Conservation (phyloP, 2,888 invertebrate genomes). For the Axea sp. region DNA sequence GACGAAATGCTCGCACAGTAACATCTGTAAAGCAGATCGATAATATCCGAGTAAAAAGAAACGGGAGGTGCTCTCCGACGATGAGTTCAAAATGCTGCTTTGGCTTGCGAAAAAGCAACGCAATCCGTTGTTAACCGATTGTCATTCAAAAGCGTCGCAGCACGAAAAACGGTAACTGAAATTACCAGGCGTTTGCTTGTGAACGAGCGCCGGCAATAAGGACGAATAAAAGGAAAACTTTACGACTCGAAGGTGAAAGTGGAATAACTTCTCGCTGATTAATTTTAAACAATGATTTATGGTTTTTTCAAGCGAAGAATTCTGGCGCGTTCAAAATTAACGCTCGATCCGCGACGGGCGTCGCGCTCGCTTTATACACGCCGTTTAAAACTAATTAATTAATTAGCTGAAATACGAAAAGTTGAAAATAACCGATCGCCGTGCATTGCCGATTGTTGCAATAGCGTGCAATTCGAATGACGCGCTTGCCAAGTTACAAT, state of each 20-base stretch:
- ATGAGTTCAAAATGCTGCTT: constrained; percentile 20
- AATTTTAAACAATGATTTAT: not conserved
- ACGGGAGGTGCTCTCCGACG: constrained; percentile 17
- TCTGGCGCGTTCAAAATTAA: no score
- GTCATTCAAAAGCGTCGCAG: constrained; percentile 13
- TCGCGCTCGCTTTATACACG: no score
- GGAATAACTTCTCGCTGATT: constrained; percentile 3
- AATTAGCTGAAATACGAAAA: no score
- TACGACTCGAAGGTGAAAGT: not conserved
- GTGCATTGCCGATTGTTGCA: no score
- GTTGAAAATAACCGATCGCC: no score
- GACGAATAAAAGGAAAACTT: constrained; percentile 7
- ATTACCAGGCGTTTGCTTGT: constrained; percentile 15
- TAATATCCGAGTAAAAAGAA: constrained; percentile 31
- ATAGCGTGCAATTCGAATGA: no score
- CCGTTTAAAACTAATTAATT: no score
- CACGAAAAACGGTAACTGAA: constrained; percentile 10
- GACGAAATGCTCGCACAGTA: constrained; percentile 10
- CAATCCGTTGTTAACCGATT: constrained; percentile 21
- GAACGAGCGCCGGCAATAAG: constrained; percentile 4
- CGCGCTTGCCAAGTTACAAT: no score
- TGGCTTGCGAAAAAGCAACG: constrained; percentile 13
- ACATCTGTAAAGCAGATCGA: constrained; percentile 38
- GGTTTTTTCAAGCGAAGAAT: no score
- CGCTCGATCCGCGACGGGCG: no score